Evolutionary conservation across 2,888 invertebrate species (phyloP).

Genomic region (Andrena minutula): DNA sequence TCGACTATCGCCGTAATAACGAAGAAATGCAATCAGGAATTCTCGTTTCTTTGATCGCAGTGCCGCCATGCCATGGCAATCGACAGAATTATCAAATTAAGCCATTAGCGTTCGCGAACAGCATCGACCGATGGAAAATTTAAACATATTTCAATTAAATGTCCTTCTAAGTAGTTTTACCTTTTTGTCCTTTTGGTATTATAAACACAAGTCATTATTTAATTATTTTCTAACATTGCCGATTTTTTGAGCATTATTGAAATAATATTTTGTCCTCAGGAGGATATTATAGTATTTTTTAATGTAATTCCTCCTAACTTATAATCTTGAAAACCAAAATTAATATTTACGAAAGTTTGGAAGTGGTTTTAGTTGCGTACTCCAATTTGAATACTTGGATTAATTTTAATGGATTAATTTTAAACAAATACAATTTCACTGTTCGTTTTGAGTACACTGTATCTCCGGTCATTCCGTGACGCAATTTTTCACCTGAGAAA

Average conservation of each 20-base stretch:
- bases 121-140: background rate
- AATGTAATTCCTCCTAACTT: too few relatives aligned
- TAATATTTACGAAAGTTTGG: too few relatives aligned
- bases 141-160: constrained; percentile 1
- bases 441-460: background rate
- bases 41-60: constrained; percentile 52
- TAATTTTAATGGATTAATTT: background rate
- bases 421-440: background rate
- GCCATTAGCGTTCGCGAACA: constrained; percentile 12
- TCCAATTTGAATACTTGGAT: background rate
- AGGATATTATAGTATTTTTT: too few relatives aligned
- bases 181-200: background rate
- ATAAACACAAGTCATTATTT: background rate
- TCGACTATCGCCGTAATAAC: constrained; percentile 52
- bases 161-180: background rate
- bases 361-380: background rate
- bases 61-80: constrained; percentile 29
- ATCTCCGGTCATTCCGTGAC: background rate
- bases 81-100: constrained; percentile 37
- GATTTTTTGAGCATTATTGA: background rate
- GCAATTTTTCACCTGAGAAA: background rate
- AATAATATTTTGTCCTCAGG: background rate
- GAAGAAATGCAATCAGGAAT: constrained; percentile 54
- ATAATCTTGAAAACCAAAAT: too few relatives aligned
- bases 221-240: background rate